Evolutionary conservation across 2,888 invertebrate genomes (phyloP), one percentile per base, ranked within the genome.

Genomic region (Hofmannophila pseudospretella): DNA sequence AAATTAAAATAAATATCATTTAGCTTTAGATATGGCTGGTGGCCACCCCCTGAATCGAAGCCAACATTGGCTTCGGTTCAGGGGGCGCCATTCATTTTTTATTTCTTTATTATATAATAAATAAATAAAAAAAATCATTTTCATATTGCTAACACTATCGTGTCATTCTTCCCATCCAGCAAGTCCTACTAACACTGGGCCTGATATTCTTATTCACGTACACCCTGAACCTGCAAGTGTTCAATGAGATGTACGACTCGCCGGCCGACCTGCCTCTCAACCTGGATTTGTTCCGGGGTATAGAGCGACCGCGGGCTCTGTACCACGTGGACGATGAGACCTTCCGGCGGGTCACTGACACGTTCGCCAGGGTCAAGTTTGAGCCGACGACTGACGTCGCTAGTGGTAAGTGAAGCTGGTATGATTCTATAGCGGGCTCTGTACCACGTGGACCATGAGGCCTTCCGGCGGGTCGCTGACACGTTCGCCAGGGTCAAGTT

Each of bases 101-200:
- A n/a, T n/a, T n/a, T n/a, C n/a, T n/a, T n/a, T n/a, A n/a, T n/a
- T n/a, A n/a, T n/a, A n/a, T n/a, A n/a, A n/a, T n/a, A n/a, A n/a
- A n/a, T n/a, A n/a, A n/a, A n/a, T n/a, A n/a, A n/a, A n/a, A n/a
- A n/a, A n/a, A n/a, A n/a, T n/a, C n/a, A n/a, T n/a, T n/a, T n/a
- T n/a, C n/a, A n/a, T n/a, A n/a, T n/a, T n/a, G n/a, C n/a, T n/a
- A n/a, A n/a, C n/a, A n/a, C n/a, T n/a, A n/a, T n/a, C n/a, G n/a
- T n/a, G n/a, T n/a, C n/a, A n/a, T n/a, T n/a, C n/a, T n/a, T n/a
- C n/a, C 27, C 1, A 48, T 53, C 0, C 69, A 79, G 79, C 73
- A 76, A 73, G 30, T 70, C 1, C 0, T 72, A 0, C n/a, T 74
- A 0, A 79, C 80, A 0, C 42, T 78, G 3, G 0, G 44, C 0